Conservation (phyloP, 2,113 vertebrate species). For the Nesoenas mayeri region DNA sequence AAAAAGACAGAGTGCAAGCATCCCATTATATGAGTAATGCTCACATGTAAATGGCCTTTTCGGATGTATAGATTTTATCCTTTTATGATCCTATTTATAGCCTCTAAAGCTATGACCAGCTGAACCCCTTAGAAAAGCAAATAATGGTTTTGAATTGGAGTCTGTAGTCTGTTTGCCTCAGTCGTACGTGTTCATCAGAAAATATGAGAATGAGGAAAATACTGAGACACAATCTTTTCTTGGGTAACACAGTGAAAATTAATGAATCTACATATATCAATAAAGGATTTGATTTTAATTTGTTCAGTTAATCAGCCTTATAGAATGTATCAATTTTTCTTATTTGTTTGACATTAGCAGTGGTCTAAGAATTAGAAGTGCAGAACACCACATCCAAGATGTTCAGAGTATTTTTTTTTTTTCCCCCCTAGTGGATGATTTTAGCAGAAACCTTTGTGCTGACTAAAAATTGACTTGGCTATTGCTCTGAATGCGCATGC, state of each 20-base stretch:
- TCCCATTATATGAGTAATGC: background rate
- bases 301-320: background rate
- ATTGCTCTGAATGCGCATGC: background rate
- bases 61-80: background rate
- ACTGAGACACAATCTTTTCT: background rate
- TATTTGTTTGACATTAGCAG: background rate
- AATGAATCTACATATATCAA: background rate
- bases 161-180: background rate
- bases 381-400: background rate
- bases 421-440: fast-evolving
- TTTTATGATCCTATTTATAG: background rate
- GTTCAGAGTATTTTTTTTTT: background rate
- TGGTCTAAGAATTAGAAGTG: background rate
- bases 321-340: background rate
- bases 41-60: background rate
- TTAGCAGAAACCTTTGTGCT: background rate
- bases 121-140: background rate
- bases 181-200: background rate
- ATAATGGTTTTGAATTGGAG: background rate
- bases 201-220: background rate
- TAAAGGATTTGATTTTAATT: background rate
- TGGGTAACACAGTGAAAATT: background rate
- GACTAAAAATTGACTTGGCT: background rate
- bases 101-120: background rate
- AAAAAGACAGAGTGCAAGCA: background rate